Conservation (phyloP, 2,797 vertebrate genomes). For the Anguilla anguilla region DNA sequence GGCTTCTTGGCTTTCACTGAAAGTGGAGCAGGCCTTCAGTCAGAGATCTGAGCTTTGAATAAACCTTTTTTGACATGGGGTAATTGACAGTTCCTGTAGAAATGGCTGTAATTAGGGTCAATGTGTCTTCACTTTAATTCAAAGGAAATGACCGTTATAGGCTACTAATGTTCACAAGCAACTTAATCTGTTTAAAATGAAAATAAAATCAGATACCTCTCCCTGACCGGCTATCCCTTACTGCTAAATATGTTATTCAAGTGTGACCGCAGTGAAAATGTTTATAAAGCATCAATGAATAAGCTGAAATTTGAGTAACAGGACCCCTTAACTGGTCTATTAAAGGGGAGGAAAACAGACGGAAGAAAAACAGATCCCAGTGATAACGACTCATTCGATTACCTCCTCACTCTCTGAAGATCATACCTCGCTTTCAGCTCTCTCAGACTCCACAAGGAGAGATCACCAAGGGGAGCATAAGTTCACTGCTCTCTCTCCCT, state of each 20-base stretch:
- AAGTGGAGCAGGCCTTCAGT: conserved; percentile 80
- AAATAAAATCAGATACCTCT: conserved; percentile 33
- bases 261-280: conserved; percentile 28
- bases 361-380: conserved; percentile 11
- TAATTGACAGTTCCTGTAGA: conserved; percentile 86
- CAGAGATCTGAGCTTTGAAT: conserved; percentile 83
- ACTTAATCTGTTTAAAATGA: conserved; percentile 79
- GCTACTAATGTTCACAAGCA: conserved; percentile 81
- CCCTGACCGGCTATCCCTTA: conserved; percentile 53
- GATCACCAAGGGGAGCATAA: neutral
- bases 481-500: neutral
- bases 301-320: conserved; percentile 23
- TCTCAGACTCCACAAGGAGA: neutral
- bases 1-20: conserved; percentile 72
- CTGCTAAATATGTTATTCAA: conserved; percentile 66
- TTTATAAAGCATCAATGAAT: conserved; percentile 21
- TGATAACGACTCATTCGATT: conserved; percentile 10
- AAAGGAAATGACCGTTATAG: conserved; percentile 81
- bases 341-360: neutral
- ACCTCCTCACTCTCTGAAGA: neutral
- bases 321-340: neutral
- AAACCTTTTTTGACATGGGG: conserved; percentile 80
- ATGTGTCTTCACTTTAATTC: conserved; percentile 83
- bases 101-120: conserved; percentile 85
- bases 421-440: neutral